Evolutionary conservation across 1,140 invertebrate genomes (phyloP), one percentile per base, ranked within the genome.

Genomic region (Heliconius melpomene): DNA sequence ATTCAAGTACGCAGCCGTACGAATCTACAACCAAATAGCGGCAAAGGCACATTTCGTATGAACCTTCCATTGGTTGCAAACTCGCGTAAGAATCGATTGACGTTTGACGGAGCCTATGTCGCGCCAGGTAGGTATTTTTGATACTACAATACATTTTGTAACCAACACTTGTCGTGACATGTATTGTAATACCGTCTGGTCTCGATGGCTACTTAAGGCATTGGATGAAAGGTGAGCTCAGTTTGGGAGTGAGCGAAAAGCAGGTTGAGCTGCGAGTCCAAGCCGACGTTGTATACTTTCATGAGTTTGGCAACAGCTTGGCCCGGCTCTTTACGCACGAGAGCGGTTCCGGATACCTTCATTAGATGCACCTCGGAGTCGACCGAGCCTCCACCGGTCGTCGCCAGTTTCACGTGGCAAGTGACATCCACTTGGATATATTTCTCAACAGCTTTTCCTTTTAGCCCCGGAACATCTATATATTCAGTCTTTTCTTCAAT

Each of bases 261-360:
- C 74, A 96, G 87, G 86, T 96, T 96, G 32, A 97, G 88, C 84
- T 96, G 96, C 0, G 96, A 96, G 83, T 96, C 96, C 66, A 97
- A 89, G 85, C 96, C 96, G 54, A 97, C 95, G 84, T 96, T 96
- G 86, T 95, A 96, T 9, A 97, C 95, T 85, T 95, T 95, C 13
- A 96, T 86, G 1, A 97, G 89, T 72, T 94, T 93, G 2, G 96
- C 96, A 72, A 87, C 86, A 18, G 91, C 83, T 74, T 92, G 86
- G 16, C 92, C 94, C 0, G 95, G 95, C 32, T 95, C 94, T 84
- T 96, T 96, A n/a, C 95, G 93, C 1, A 96, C 93, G 2, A 96
- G 88, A 0, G 96, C 96, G 7, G 96, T 95, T 54, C 96, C 96
- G 32, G 96, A 96, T 6, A 97, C 95, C 83, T 95, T 91, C 95